Conservation (phyloP, 2,888 invertebrate species). For the Cylloceria caligata region DNA sequence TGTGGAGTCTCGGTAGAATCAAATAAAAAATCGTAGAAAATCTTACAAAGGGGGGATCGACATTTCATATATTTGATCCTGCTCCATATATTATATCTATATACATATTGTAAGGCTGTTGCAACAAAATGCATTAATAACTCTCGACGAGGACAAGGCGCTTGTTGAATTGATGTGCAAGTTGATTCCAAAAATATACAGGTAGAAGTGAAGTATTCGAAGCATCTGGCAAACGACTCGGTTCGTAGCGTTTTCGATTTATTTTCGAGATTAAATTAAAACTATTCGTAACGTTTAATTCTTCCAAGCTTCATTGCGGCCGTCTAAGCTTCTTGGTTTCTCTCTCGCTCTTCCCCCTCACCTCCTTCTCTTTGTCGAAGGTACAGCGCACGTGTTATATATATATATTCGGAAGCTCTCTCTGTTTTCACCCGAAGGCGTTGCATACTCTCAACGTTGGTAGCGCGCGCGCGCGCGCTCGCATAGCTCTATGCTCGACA, state of each 20-base stretch:
- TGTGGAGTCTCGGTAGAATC: constrained; percentile 48
- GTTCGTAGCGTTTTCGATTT: constrained; percentile 66
- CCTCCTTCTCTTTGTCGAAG: too few species aligned
- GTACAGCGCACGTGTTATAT: not conserved
- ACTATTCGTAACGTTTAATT: constrained; percentile 70
- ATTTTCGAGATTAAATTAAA: constrained; percentile 70
- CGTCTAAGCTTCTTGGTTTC: constrained; percentile 60
- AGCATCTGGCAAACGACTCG: constrained; percentile 63
- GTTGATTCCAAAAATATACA: constrained; percentile 67
- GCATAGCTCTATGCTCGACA: constrained; percentile 42
- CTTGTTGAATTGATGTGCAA: constrained; percentile 59
- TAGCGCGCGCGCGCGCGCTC: constrained; percentile 4
- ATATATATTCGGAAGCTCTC: constrained; percentile 16
- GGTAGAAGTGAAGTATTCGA: constrained; percentile 65
- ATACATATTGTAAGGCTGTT: not conserved
- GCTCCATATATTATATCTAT: not conserved
- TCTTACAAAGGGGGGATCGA: constrained; percentile 22
- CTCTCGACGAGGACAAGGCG: constrained; percentile 6
- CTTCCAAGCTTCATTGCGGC: constrained; percentile 69
- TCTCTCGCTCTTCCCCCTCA: too few species aligned
- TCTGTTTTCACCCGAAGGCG: not conserved
- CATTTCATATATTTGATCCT: constrained; percentile 44
- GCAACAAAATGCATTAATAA: constrained; percentile 49
- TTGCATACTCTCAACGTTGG: not conserved
- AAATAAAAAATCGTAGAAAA: constrained; percentile 54